These are phyloP conservation scores for Volucella zonaria DNA, from an alignment of 2,888 invertebrate species.

Conservation along the genomic window DNA sequence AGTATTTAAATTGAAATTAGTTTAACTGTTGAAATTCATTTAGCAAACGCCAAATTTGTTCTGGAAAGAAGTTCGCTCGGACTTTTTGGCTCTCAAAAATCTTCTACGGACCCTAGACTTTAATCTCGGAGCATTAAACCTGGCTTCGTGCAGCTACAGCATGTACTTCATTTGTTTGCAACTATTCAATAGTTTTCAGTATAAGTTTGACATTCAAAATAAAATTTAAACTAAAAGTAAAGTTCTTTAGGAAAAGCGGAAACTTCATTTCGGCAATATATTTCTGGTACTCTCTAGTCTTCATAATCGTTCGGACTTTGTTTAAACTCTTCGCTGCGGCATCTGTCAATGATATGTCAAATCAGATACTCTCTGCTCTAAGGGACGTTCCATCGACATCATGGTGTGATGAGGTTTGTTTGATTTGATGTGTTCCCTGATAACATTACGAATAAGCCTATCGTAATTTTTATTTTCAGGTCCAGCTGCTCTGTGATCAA, in stretches of 20 bases:
- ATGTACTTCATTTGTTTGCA: slow-evolving; percentile 90
- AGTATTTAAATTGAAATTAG: not conserved
- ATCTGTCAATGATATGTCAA: slow-evolving; percentile 84
- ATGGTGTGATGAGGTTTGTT: slow-evolving; percentile 82
- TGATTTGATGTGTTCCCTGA: not conserved
- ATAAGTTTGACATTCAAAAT: not conserved
- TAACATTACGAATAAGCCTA: not conserved
- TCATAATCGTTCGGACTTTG: slow-evolving; percentile 83
- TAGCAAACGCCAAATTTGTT: slow-evolving; percentile 80
- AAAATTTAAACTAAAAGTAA: not conserved
- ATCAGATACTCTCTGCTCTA: slow-evolving; percentile 82
- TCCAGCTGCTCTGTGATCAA: slow-evolving; percentile 79
- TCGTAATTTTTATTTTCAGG: slow-evolving; percentile 75
- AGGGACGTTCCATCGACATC: slow-evolving; percentile 82
- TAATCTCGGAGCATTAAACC: slow-evolving; percentile 85
- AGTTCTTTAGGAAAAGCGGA: slow-evolving; percentile 76
- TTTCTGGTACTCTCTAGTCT: slow-evolving; percentile 84
- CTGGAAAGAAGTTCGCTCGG: slow-evolving; percentile 87
- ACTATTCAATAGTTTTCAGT: slow-evolving; percentile 84
- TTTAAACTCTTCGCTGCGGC: slow-evolving; percentile 84
- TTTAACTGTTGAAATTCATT: not conserved
- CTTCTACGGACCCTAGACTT: slow-evolving; percentile 86
- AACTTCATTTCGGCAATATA: slow-evolving; percentile 82
- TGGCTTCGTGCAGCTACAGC: slow-evolving; percentile 88
- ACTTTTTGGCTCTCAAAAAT: slow-evolving; percentile 86